Conservation (phyloP, 1,140 invertebrate species). For the Druon quercuslanigerum region DNA sequence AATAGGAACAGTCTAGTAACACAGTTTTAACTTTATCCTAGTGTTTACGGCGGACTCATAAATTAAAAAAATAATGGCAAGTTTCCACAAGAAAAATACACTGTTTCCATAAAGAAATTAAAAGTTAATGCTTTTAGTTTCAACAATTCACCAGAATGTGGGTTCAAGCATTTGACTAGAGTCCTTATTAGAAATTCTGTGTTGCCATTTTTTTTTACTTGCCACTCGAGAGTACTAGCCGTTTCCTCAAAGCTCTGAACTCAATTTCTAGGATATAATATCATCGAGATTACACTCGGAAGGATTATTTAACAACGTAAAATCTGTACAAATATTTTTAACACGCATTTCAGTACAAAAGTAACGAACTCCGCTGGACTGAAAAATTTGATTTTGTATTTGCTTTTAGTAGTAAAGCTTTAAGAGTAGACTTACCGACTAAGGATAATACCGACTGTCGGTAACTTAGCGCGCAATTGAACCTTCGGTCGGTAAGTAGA, state of each 20-base stretch:
- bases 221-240: background rate
- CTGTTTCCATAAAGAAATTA: background rate
- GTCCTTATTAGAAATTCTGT: constrained; percentile 24
- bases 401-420: background rate
- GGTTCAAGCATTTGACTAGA: constrained; percentile 27
- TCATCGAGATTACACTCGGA: background rate
- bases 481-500: too few species aligned
- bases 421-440: background rate
- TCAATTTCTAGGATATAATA: background rate
- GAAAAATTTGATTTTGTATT: constrained; percentile 24
- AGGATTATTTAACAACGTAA: background rate
- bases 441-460: too few species aligned
- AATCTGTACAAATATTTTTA: constrained; percentile 12
- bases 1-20: constrained; percentile 63
- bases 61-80: constrained; percentile 23
- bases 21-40: constrained; percentile 58
- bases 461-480: too few species aligned
- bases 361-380: background rate
- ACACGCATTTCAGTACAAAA: background rate
- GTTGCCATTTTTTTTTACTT: constrained; percentile 16
- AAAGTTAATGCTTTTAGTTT: background rate
- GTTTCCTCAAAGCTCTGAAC: background rate
- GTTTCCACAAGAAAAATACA: background rate
- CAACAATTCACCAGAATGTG: background rate
- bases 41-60: constrained; percentile 30